Evolutionary conservation across 2,113 vertebrate species (phyloP).

Genomic region (Phoenicopterus ruber): DNA sequence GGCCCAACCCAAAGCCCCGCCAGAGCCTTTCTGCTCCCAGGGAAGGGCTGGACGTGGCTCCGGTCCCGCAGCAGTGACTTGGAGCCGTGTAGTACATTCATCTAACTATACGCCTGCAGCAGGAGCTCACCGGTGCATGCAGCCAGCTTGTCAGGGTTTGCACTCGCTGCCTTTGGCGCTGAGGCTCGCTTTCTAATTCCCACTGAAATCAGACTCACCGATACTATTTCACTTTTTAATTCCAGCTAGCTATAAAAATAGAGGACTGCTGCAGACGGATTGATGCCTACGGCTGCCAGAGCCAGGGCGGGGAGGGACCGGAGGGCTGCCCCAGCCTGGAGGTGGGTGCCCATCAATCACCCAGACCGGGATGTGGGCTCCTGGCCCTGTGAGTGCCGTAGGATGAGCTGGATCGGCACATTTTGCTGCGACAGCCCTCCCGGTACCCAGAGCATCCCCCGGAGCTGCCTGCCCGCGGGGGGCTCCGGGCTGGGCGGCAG

Average conservation of each 20-base stretch:
- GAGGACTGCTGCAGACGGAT: fast-evolving
- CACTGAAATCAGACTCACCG: neutral
- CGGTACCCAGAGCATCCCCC: neutral
- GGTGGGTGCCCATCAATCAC: neutral
- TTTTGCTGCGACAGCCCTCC: neutral
- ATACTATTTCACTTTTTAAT: neutral
- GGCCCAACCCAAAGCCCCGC: neutral
- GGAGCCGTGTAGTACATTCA: neutral
- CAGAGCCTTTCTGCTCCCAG: neutral
- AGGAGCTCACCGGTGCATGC: neutral
- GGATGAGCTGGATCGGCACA: fast-evolving
- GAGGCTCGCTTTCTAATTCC: neutral
- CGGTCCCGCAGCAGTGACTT: fast-evolving
- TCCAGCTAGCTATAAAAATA: neutral
- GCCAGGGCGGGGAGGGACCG: neutral
- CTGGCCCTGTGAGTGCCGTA: fast-evolving
- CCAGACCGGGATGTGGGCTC: fast-evolving
- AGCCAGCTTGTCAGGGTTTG: neutral
- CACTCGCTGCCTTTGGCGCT: neutral
- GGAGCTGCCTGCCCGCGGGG: fast-evolving
- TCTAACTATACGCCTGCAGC: neutral
- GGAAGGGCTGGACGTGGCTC: neutral
- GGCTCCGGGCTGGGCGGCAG: neutral
- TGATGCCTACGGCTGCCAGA: fast-evolving
- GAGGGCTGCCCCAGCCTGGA: neutral